Percentiles rank a stretch among this genome's conserved stretches.
phyloP scores from a whole-genome alignment of 2,888 invertebrate genomes.

The Leptopterna dolabrata region DNA sequence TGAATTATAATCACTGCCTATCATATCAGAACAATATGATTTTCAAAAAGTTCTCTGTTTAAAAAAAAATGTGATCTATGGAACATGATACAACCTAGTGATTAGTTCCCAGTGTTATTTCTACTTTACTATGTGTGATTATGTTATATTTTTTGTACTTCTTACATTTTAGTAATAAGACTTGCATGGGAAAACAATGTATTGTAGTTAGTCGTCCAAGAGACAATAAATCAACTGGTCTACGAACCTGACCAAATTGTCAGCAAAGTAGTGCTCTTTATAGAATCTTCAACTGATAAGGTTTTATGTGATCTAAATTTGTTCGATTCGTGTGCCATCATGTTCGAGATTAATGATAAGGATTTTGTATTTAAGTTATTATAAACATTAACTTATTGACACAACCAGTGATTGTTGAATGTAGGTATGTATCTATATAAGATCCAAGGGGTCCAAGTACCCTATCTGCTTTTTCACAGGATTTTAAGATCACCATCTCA shows the following conservation, averaged over 20 bases:
- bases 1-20: not conserved
- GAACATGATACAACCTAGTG: not conserved
- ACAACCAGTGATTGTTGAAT: conserved; percentile 43
- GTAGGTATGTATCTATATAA: conserved; percentile 5
- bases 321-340: conserved; percentile 45
- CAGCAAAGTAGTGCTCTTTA: not conserved
- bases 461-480: not conserved
- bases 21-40: not conserved
- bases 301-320: not conserved
- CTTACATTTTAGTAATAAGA: not conserved
- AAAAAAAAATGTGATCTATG: not conserved
- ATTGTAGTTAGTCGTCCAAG: not conserved
- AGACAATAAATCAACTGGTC: not conserved
- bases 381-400: conserved; percentile 50
- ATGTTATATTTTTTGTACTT: not conserved
- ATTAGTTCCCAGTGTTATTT: not conserved
- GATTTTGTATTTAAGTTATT: conserved; percentile 23
- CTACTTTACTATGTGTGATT: not conserved
- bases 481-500: conserved; percentile 4
- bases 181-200: not conserved
- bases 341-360: conserved; percentile 38
- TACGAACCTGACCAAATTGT: not conserved
- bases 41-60: not conserved
- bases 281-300: not conserved
- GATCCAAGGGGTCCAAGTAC: not conserved